A percentile compares a stretch with the other conserved stretches of the same genome.
phyloP scores from a whole-genome alignment of 2,888 invertebrate genomes.

The Lepidochitona cinerea region DNA sequence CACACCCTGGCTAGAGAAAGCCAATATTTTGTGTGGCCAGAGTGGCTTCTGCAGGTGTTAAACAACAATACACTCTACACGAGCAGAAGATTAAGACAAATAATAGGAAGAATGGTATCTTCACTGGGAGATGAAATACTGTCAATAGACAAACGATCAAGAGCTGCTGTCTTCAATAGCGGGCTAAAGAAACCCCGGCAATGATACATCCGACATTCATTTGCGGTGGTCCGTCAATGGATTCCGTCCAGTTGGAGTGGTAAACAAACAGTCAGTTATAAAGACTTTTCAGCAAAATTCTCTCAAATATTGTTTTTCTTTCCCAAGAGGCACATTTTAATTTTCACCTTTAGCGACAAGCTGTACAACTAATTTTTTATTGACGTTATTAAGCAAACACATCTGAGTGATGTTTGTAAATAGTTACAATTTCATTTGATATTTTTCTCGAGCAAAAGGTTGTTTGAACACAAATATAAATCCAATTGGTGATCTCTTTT shows the following conservation, averaged over 20 bases:
- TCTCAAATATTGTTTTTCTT: background rate
- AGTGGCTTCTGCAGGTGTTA: background rate
- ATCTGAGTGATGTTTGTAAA: no score
- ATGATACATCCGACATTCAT: background rate
- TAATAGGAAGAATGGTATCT: background rate
- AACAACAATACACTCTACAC: background rate
- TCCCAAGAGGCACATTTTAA: background rate
- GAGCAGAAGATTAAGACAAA: background rate
- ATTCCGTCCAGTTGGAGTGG: background rate
- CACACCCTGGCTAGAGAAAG: background rate
- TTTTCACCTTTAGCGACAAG: no score
- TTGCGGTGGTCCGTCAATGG: background rate
- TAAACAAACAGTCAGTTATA: background rate
- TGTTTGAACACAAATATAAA: no score
- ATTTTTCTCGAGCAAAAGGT: no score
- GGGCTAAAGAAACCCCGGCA: background rate
- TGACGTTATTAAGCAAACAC: no score
- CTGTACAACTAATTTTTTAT: no score
- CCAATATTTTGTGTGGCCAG: conserved; percentile 6
- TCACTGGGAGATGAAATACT: no score
- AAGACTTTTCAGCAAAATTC: background rate
- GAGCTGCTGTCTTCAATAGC: no score
- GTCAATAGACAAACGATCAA: no score
- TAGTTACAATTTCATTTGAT: no score
- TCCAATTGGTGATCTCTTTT: no score